A percentile compares a stretch with the other conserved stretches of the same genome.
Evolutionary conservation across 2,888 invertebrate species (phyloP).

Genomic region (Tethea ocularis): DNA sequence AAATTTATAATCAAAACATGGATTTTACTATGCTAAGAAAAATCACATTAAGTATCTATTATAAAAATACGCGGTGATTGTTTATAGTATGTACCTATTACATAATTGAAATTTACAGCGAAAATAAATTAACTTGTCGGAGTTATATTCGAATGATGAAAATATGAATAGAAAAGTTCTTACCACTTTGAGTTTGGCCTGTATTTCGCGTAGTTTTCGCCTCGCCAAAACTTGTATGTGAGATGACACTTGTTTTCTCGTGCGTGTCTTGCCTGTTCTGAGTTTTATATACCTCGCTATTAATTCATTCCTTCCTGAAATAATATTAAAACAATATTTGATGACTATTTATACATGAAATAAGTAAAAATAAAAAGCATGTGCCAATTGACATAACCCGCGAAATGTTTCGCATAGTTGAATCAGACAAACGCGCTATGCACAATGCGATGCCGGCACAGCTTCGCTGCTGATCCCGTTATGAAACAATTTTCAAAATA

Average conservation of each 20-base stretch:
- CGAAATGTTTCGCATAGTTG: slow-evolving; percentile 69
- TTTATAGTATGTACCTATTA: too few relatives aligned
- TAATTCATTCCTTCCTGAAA: slow-evolving; percentile 99
- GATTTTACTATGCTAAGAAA: too few relatives aligned
- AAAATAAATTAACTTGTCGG: not conserved
- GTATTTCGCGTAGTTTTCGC: slow-evolving; percentile 98
- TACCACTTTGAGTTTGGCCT: slow-evolving; percentile 98
- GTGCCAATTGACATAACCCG: slow-evolving; percentile 62
- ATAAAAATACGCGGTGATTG: too few relatives aligned
- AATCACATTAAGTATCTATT: too few relatives aligned
- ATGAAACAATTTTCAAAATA: slow-evolving; percentile 83
- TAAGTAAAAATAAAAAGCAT: slow-evolving; percentile 43
- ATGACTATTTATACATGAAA: not conserved
- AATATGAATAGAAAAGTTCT: slow-evolving; percentile 65
- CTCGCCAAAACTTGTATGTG: slow-evolving; percentile 99
- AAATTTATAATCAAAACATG: too few relatives aligned
- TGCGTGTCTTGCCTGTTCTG: slow-evolving; percentile 99
- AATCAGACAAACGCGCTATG: slow-evolving; percentile 59
- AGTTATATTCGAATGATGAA: slow-evolving; percentile 5
- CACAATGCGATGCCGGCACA: slow-evolving; percentile 62
- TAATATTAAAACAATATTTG: slow-evolving; percentile 11
- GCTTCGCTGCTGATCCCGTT: slow-evolving; percentile 62
- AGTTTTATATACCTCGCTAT: slow-evolving; percentile 99
- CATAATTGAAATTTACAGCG: not conserved
- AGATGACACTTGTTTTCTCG: slow-evolving; percentile 99